These are phyloP conservation scores for Danio albolineatus DNA, from an alignment of 2,797 vertebrate species.

Conservation along the genomic window DNA sequence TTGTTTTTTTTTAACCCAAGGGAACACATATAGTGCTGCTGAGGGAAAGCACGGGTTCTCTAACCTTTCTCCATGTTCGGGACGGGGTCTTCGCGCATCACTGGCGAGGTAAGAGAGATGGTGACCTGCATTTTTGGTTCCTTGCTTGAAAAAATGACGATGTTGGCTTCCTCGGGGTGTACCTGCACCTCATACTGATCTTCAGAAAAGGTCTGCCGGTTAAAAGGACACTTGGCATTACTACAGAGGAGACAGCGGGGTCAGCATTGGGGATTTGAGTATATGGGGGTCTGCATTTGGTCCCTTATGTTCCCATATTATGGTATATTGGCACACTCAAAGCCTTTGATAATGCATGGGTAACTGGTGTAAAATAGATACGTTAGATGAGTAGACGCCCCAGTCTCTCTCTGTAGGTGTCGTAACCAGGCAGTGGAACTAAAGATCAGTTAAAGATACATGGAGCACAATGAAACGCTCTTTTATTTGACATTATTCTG, in stretches of 20 bases:
- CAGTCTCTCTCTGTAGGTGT: conserved; percentile 84
- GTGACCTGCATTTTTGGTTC: conserved; percentile 89
- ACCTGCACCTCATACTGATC: conserved; percentile 87
- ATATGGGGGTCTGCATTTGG: not conserved
- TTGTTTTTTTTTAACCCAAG: conserved; percentile 23
- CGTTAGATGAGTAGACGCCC: conserved; percentile 53
- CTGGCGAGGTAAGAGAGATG: conserved; percentile 85
- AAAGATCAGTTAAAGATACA: conserved; percentile 81
- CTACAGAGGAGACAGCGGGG: conserved; percentile 78
- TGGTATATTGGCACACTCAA: not conserved
- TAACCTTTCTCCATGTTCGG: conserved; percentile 84
- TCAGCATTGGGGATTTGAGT: not conserved
- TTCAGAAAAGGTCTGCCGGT: conserved; percentile 86
- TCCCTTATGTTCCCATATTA: not conserved
- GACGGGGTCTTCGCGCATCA: conserved; percentile 85
- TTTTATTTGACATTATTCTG: not conserved
- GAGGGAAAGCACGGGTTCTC: conserved; percentile 84
- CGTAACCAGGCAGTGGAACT: conserved; percentile 83
- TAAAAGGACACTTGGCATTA: conserved; percentile 85
- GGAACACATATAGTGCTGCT: conserved; percentile 73
- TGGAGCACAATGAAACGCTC: conserved; percentile 29
- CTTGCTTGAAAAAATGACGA: conserved; percentile 85
- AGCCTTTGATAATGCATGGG: not conserved
- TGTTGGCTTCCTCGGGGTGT: conserved; percentile 82
- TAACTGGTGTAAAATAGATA: not conserved